Evolutionary conservation across 2,113 vertebrate genomes (phyloP), one percentile per base, ranked within the genome.

Genomic region (Scopus umbretta): DNA sequence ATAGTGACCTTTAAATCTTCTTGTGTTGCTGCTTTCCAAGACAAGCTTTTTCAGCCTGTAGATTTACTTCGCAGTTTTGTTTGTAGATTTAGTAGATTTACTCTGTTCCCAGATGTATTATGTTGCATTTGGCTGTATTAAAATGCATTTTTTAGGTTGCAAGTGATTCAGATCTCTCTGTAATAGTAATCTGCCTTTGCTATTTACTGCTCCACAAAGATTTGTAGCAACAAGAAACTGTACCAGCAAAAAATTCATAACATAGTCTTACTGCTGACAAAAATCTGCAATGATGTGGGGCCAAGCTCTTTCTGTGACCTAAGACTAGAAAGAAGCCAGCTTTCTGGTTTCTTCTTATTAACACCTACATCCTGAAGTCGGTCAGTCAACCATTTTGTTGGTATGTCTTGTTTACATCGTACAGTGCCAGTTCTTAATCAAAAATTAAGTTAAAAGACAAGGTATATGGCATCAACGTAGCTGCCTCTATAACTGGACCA

Each of bases 1-100:
- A 2, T 68, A 61, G 25, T 76, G 66, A 86, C 74, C 25, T 86
- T 81, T 95, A 96, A 93, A 97, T 93, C 81, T 95, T 95, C 19
- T 38, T 88, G 34, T 73, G 79, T 76, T 91, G 67, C 67, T 88
- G 71, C 79, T 93, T 96, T 94, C 79, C 79, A 63, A 83, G 85
- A 82, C 84, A 96, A 40, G 43, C 34, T 93, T 93, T 90, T 94
- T 50, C 88, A 80, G 74, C 74, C 45, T 78, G 36, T 25, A 80
- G 85, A 83, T 94, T 96, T 94, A 88, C 79, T 95, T 84, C 81
- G 80, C 73, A 72, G 85, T 85, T 95, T 97, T 92, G 71, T 92
- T 86, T 92, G 75, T 43, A 83, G 86, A 68, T 88, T 95, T 84
- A 92, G 58, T 73, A 82, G n/a, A 75, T 71, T 88, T 87, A 58